Base-by-base conservation (phyloP, 2,113 vertebrate species). In the Clarias magur region DNA sequence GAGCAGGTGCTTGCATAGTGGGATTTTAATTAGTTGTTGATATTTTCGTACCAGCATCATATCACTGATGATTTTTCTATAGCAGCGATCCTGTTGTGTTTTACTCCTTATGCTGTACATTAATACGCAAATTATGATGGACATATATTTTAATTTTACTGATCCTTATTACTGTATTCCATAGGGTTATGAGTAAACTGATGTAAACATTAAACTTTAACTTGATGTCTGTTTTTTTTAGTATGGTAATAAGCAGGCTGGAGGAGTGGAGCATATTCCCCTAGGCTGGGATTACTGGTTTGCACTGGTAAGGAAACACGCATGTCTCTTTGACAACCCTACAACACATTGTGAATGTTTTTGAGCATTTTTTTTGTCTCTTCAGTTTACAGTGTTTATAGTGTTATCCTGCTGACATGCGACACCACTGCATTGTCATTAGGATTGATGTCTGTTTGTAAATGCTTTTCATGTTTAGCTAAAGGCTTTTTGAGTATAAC, bases 261-360 rank as follows among this genome's bases (percentile, higher is more conserved):
- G 98, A 11, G 97, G 98, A 53, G 91, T 99, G 62, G 94, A 95
- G 83, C 97, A 99, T 0, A 94, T 99, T 9, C 98, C 98, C 82
- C 96, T 95, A 23, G 98, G 97, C 83, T 99, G 98, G 98, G 98
- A 92, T 93, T 96, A 96, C 88, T 99, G 98, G 98, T 96, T 97
- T 80, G 98, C 96, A 62, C 93, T 99, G 97, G 97, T 99, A 92
- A 94, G 97, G 62, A 82, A 82, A 81, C 8, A 10, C 12, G 54
- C 27, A 60, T 60, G 23, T 62, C 30, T 21, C 19, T 13, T 6
- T 53, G 10, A 65, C 10, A 65, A 60, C 23, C 30, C 70, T 13
- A 27, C 30, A 75, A 12, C 0, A 11, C 27, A 59, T 70, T 27
- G 16, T 68, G 16, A 3, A 70, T 73, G 68, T 25, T 53, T 73